Evolutionary conservation across 2,113 vertebrate genomes (phyloP), one percentile per base, ranked within the genome.

Genomic region (Centropus unirufus): DNA sequence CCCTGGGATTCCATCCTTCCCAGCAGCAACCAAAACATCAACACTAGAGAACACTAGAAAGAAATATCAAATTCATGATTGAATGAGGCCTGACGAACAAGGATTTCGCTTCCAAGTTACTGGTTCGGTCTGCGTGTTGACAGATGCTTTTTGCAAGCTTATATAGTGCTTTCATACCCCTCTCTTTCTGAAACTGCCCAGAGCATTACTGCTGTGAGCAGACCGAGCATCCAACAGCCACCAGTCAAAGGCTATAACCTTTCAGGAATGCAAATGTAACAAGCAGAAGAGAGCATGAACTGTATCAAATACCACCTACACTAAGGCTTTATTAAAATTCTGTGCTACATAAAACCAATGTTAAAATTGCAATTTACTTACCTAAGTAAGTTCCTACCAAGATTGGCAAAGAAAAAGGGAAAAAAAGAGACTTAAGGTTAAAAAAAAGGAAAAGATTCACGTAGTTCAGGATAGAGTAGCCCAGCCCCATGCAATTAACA

Each of bases 311-410:
- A 68, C 32, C 70, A 87, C 57, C 85, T 62, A 62, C 58, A 63
- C 78, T 64, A 83, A 49, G 2, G 18, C 44, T 68, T 57, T 36
- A 64, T 79, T 39, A 32, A 47, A 84, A 75, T 36, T 88, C 73
- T 61, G 14, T 51, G 59, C 64, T 62, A 72, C 9, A 17, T 42
- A 78, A 72, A 67, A 90, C 72, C 40, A 63, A 78, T 76, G 86
- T 91, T 68, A 93, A 96, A 95, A 95, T 92, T 68, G 23, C 67
- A 74, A 80, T 67, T 96, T 97, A 98, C 98, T 98, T 97, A 98
- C 98, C 98, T 96, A 98, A 90, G 67, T 98, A 98, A 96, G 98
- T 97, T 97, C 98, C 98, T 98, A 97, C 69, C 97, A 95, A 85
- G 94, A 97, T 74, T 52, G 62, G 94, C 92, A 75, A 93, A 95